Evolutionary conservation across 2,797 vertebrate species (phyloP), one percentile per base, ranked within the genome.

Genomic region (Propithecus deckenii): DNA sequence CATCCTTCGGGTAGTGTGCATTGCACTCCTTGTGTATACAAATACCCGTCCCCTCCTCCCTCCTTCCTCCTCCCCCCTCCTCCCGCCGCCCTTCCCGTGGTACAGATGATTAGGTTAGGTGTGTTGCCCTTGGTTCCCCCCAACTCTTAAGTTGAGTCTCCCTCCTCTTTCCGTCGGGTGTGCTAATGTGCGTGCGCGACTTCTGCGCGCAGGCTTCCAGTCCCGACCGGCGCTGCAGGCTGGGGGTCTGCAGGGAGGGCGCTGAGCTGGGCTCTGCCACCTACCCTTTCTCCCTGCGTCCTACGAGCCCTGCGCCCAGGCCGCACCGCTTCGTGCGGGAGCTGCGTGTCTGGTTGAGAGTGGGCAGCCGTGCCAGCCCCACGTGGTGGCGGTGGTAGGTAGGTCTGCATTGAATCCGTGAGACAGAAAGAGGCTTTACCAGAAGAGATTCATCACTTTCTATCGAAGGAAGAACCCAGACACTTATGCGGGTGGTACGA

Each of bases 291-390:
- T 35, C 74, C n/a, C 17, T 14, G 59, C 6, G 3, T 38, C 3
- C 32, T 12, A 20, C 1, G 2, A 72, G 35, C 83, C 35, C 32
- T 0, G 76, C 7, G 6, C n/a, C 12, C 20, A 8, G 15, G 7
- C 23, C 12, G 0, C 55, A 15, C 38, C 12, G 0, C 57, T 32
- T 0, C 4, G 20, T 46, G 4, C 17, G 17, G 17, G 12, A 18
- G n/a, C 17, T 43, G 10, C 0, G 6, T 8, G 11, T 74, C 35
- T 13, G 43, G 5, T 15, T 28, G 43, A 55, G 8, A 11, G n/a
- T 8, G 13, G 35, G 20, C 32, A 5, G 63, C 11, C 0, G 0
- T 4, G 17, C 4, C 38, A 25, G 38, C 20, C n/a, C 61, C 23
- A 2, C 6, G 22, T 18, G 43, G 5, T 15, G 30, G 23, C 2